Conservation (phyloP, 2,888 invertebrate genomes). For the Hirtodrosophila trivittata region DNA sequence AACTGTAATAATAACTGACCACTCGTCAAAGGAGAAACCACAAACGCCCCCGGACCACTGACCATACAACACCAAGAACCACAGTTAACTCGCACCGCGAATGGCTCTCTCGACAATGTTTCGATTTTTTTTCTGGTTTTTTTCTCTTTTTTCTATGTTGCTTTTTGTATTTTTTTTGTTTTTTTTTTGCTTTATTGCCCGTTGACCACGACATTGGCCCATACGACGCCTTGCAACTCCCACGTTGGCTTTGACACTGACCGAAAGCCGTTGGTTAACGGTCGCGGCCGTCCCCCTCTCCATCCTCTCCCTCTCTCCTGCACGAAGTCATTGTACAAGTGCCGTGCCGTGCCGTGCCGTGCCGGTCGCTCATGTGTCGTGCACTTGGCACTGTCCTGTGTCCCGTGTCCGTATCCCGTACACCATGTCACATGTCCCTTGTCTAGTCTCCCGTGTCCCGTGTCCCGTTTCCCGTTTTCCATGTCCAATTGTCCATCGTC, state of each 20-base stretch:
- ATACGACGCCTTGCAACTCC: background rate
- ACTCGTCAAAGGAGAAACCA: constrained; percentile 14
- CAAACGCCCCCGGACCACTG: background rate
- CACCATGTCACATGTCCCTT: constrained; percentile 39
- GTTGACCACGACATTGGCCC: constrained; percentile 42
- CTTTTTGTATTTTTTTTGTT: background rate
- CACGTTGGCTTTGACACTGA: constrained; percentile 65
- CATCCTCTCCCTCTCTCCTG: background rate
- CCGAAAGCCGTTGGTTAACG: constrained; percentile 25
- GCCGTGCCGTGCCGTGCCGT: background rate
- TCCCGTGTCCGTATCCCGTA: constrained; percentile 29
- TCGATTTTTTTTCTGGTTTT: constrained; percentile 37
- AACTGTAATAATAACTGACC: constrained; percentile 53
- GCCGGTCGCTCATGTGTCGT: constrained; percentile 15
- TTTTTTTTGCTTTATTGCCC: constrained; percentile 7
- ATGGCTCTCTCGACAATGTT: constrained; percentile 34
- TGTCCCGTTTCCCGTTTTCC: background rate
- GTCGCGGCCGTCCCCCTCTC: constrained; percentile 9
- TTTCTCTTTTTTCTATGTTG: constrained; percentile 26
- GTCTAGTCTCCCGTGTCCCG: constrained; percentile 11
- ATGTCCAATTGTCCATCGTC: background rate
- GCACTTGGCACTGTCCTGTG: constrained; percentile 20
- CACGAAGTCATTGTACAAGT: background rate
- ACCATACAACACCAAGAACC: background rate
- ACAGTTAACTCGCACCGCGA: no score